phyloP scores from a whole-genome alignment of 2,113 vertebrate species.

The Mirounga angustirostris region DNA sequence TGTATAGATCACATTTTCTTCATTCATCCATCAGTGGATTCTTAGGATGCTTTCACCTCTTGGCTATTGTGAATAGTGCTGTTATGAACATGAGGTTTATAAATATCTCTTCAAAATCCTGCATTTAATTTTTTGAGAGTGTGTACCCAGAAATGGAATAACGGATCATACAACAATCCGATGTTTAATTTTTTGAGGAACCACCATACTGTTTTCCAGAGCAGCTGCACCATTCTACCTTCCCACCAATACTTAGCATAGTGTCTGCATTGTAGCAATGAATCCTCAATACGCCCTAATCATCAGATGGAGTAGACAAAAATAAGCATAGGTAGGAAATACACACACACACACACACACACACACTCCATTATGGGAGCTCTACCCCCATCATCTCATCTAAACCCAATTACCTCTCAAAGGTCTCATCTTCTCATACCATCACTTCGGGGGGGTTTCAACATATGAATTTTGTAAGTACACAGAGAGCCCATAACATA shows the following conservation, averaged over 20 bases:
- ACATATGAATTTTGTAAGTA: background rate
- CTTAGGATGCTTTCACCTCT: background rate
- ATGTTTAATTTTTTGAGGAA: background rate
- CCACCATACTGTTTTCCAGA: background rate
- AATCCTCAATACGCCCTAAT: background rate
- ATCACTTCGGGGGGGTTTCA: background rate
- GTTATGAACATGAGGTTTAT: background rate
- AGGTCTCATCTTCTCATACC: background rate
- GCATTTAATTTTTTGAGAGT: background rate
- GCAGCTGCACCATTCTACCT: background rate
- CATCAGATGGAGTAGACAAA: background rate
- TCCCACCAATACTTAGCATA: background rate
- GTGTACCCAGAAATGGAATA: background rate
- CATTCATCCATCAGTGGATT: background rate
- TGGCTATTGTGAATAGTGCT: background rate
- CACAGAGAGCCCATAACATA: background rate
- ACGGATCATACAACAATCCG: background rate
- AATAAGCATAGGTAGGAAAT: background rate
- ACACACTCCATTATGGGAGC: background rate
- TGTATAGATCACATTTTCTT: background rate
- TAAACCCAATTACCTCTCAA: background rate
- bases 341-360: background rate
- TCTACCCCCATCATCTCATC: background rate
- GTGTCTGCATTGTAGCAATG: background rate
- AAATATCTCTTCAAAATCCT: background rate